Percentiles rank a stretch among this genome's conserved stretches.
These are phyloP conservation scores for Heliconius hortense DNA, from an alignment of 2,888 invertebrate species.

Conservation along the genomic window DNA sequence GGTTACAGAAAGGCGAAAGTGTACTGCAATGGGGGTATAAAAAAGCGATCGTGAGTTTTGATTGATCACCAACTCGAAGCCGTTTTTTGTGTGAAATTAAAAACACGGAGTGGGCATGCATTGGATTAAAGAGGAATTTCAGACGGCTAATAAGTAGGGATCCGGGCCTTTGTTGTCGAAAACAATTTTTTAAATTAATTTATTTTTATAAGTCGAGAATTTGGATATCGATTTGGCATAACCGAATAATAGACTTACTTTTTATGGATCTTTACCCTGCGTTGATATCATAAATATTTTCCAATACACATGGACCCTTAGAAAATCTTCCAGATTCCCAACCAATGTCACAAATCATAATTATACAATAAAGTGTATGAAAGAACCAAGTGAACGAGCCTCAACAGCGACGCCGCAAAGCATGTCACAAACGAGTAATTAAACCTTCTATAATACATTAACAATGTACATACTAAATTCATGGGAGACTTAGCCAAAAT, in stretches of 20 bases:
- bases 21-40: constrained; percentile 73
- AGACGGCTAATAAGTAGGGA: constrained; percentile 65
- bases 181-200: constrained; percentile 68
- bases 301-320: constrained; percentile 11
- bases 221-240: constrained; percentile 63
- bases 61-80: constrained; percentile 78
- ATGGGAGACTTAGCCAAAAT: constrained; percentile 70
- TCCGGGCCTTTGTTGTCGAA: constrained; percentile 61
- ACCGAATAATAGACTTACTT: constrained; percentile 54
- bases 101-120: constrained; percentile 76
- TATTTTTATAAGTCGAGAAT: constrained; percentile 57
- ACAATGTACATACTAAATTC: constrained; percentile 75
- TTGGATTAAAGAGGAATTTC: constrained; percentile 78
- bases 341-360: not conserved
- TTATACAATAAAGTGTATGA: constrained; percentile 27
- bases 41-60: constrained; percentile 74
- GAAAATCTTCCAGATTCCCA: not conserved
- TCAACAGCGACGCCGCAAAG: constrained; percentile 62
- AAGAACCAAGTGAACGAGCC: constrained; percentile 54
- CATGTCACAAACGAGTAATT: constrained; percentile 76
- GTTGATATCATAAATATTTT: constrained; percentile 26
- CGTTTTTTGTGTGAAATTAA: constrained; percentile 81
- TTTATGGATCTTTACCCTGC: constrained; percentile 39
- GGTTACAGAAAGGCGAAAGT: constrained; percentile 75
- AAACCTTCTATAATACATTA: constrained; percentile 78